A percentile compares a stretch with the other conserved stretches of the same genome.
These are phyloP conservation scores for Orius laevigatus DNA, from an alignment of 1,140 invertebrate species.

Conservation along the genomic window DNA sequence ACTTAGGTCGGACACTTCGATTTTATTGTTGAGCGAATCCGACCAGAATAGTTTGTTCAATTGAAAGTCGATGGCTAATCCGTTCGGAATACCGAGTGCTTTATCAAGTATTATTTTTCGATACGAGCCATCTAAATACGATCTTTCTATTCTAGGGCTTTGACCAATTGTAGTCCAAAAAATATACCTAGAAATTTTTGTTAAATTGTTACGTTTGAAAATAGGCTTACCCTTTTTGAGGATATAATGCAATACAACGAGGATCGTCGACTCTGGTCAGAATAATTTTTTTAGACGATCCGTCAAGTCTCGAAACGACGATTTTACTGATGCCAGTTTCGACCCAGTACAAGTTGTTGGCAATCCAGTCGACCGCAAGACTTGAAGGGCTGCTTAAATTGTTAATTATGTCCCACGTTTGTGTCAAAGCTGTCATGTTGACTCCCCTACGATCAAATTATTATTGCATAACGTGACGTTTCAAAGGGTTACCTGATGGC, in stretches of 20 bases:
- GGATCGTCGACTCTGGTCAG: slow-evolving; percentile 52
- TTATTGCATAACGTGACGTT: neutral
- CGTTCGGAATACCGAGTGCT: slow-evolving; percentile 81
- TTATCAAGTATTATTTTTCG: slow-evolving; percentile 58
- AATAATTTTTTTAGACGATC: slow-evolving; percentile 57
- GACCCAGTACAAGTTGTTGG: slow-evolving; percentile 80
- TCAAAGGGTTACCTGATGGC: slow-evolving; percentile 36
- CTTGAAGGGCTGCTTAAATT: slow-evolving; percentile 48
- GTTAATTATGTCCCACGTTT: slow-evolving; percentile 46
- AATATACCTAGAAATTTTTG: slow-evolving; percentile 38
- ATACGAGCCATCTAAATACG: slow-evolving; percentile 64
- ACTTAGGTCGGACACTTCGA: slow-evolving; percentile 74
- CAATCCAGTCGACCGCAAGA: slow-evolving; percentile 73
- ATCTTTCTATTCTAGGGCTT: slow-evolving; percentile 64
- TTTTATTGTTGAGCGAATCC: slow-evolving; percentile 74
- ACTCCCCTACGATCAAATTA: slow-evolving; percentile 34
- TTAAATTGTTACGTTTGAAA: neutral
- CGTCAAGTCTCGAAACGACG: slow-evolving; percentile 66
- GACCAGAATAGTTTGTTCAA: slow-evolving; percentile 71
- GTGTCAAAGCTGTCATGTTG: slow-evolving; percentile 45
- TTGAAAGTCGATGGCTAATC: slow-evolving; percentile 71
- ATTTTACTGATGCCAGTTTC: slow-evolving; percentile 67
- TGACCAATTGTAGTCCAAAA: slow-evolving; percentile 89
- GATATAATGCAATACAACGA: slow-evolving; percentile 57
- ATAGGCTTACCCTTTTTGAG: slow-evolving; percentile 45